Base-by-base conservation (phyloP, 2,113 vertebrate species). In the Hirundichthys speculiger region DNA sequence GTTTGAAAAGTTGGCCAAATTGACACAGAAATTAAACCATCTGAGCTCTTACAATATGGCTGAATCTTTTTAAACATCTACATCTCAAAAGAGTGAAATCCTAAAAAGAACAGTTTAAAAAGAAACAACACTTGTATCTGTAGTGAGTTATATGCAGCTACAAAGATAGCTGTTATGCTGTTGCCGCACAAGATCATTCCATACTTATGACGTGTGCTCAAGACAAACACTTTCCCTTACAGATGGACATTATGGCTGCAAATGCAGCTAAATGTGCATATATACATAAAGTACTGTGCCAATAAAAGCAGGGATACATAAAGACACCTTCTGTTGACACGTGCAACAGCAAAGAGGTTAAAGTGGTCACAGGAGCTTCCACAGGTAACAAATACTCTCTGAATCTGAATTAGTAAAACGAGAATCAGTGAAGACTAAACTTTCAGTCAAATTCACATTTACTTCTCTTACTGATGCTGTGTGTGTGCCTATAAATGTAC, bases 361-460 rank as follows among this genome's bases (percentile, higher is more conserved):
- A 49, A 46, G 21, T 40, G 16, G 40, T 15, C 2, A 41, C 34
- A 24, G 43, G 18, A 19, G 52, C 50, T 24, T 68, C 38, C 0
- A 18, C 51, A 63, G 24, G 30, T 34, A 34, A 34, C 30, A 34
- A 34, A 34, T 34, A n/a, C n/a, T n/a, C n/a, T n/a, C n/a, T n/a
- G n/a, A n/a, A n/a, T n/a, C n/a, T n/a, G n/a, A n/a, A n/a, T n/a
- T n/a, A n/a, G n/a, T n/a, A n/a, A n/a, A n/a, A n/a, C n/a, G n/a
- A n/a, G n/a, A n/a, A n/a, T n/a, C n/a, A n/a, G n/a, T n/a, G n/a
- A n/a, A n/a, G n/a, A n/a, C n/a, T n/a, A n/a, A n/a, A 69, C 79
- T 77, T 42, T 82, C 72, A 73, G 63, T 79, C 13, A 68, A 77
- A 79, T 83, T 79, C 68, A 41, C 46, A 61, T 80, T 64, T 77